phyloP scores from a whole-genome alignment of 1,140 invertebrate species.

The Linepithema humile region DNA sequence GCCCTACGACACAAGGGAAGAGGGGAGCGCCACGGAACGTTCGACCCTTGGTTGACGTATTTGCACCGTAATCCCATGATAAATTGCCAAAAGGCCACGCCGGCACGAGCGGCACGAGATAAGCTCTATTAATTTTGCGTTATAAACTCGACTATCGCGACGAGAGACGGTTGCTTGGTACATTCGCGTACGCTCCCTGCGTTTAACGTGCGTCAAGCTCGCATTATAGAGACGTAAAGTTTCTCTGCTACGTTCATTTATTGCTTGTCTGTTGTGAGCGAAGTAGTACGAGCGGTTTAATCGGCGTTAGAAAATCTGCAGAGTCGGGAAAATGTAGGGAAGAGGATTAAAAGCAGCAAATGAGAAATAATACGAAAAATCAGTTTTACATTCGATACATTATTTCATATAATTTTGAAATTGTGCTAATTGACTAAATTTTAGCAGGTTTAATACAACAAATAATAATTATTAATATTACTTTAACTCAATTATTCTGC shows the following conservation, averaged over 20 bases:
- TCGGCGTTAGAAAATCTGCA: neutral
- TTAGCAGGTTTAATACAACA: neutral
- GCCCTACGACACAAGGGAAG: slow-evolving; percentile 39
- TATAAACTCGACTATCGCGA: slow-evolving; percentile 75
- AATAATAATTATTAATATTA: neutral
- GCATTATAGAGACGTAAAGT: slow-evolving; percentile 69
- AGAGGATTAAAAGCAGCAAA: neutral
- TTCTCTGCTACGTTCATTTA: slow-evolving; percentile 46
- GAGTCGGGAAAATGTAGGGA: neutral
- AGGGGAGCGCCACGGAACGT: slow-evolving; percentile 55
- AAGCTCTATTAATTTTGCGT: slow-evolving; percentile 84
- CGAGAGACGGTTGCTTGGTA: neutral
- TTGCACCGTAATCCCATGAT: slow-evolving; percentile 84
- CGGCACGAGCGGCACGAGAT: slow-evolving; percentile 71
- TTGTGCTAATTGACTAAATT: neutral
- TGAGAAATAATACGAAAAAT: neutral
- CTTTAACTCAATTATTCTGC: neutral
- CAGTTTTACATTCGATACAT: neutral
- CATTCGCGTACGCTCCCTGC: neutral
- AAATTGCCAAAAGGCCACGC: slow-evolving; percentile 79
- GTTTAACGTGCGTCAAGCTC: slow-evolving; percentile 48
- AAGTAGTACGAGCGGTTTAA: neutral
- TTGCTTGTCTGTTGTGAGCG: neutral
- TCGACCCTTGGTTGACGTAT: slow-evolving; percentile 74
- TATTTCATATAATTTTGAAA: neutral